These are phyloP conservation scores for Halcyon malimbica DNA, from an alignment of 2,113 vertebrate genomes.

Conservation along the genomic window DNA sequence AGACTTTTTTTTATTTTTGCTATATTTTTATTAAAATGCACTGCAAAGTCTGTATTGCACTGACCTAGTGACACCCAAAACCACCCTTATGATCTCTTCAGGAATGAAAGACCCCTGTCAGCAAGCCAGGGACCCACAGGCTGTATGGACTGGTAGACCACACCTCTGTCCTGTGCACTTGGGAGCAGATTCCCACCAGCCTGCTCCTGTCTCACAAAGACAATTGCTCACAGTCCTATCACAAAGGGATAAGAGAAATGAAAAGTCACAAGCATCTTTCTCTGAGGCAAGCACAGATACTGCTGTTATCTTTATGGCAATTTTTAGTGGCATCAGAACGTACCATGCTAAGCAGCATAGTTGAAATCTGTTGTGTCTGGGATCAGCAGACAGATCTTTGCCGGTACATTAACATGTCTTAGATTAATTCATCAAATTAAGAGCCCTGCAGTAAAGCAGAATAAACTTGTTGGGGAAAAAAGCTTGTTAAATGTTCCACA, in stretches of 20 bases:
- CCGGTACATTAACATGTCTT: constrained; percentile 6
- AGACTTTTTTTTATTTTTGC: neutral
- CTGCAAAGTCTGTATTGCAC: neutral
- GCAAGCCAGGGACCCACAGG: rapidly evolving
- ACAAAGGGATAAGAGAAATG: neutral
- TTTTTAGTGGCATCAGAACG: neutral
- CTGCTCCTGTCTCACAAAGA: neutral
- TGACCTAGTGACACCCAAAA: neutral
- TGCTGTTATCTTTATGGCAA: neutral
- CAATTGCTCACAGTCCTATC: rapidly evolving
- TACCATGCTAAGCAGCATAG: neutral
- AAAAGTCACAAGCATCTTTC: neutral
- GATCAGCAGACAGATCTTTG: constrained; percentile 3
- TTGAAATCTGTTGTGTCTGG: neutral
- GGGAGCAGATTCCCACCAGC: neutral
- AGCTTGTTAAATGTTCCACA: neutral
- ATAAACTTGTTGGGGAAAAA: neutral
- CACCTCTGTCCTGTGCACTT: neutral
- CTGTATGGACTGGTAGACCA: rapidly evolving
- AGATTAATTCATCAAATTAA: constrained; percentile 39
- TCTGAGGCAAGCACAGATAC: neutral
- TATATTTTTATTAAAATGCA: neutral
- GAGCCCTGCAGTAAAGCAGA: neutral
- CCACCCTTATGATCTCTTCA: rapidly evolving
- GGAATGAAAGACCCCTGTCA: neutral